Evolutionary conservation across 2,797 vertebrate species (phyloP), one percentile per base, ranked within the genome.

Genomic region (Lycodopsis pacificus): DNA sequence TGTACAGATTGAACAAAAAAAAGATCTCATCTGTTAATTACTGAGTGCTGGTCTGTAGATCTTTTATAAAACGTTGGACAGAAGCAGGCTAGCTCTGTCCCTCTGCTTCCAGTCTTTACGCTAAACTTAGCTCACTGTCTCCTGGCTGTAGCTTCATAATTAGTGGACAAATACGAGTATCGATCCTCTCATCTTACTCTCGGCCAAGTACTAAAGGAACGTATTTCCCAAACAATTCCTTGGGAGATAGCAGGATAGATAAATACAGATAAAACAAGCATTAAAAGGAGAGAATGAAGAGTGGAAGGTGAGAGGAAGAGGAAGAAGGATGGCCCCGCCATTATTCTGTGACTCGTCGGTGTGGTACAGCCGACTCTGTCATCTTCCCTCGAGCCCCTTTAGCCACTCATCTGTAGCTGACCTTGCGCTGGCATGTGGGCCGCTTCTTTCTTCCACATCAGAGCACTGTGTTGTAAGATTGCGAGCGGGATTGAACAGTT

Each of bases 401-500:
- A 89, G 81, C 76, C 83, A 81, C 83, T 93, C 89, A 89, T 91
- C 89, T 88, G 79, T 73, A 61, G 74, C 78, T 74, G 91, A 90
- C 91, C 88, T 86, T 91, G 79, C 65, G 3, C 71, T 88, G 83
- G 83, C 89, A 77, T 80, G 85, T 82, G 76, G 77, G 81, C 73
- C 20, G 53, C 79, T 81, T 78, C 81, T 74, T 69, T 76, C 84
- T 82, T 87, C 77, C 89, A 88, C 86, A 77, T 87, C 83, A 88
- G 4, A 86, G 62, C 71, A 38, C 59, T 42, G 81, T 62, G 72
- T 77, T 49, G 34, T 51, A 56, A 62, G 56, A 72, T 63, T 54
- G 54, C 14, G n/a, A 68, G 69, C 51, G 46, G 62, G 81, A 65
- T 17, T 77, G 53, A 76, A 57, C 56, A 22, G 25, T 77, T 86